Evolutionary conservation across 2,113 vertebrate genomes (phyloP), one percentile per base, ranked within the genome.

Genomic region (Calonectris borealis): DNA sequence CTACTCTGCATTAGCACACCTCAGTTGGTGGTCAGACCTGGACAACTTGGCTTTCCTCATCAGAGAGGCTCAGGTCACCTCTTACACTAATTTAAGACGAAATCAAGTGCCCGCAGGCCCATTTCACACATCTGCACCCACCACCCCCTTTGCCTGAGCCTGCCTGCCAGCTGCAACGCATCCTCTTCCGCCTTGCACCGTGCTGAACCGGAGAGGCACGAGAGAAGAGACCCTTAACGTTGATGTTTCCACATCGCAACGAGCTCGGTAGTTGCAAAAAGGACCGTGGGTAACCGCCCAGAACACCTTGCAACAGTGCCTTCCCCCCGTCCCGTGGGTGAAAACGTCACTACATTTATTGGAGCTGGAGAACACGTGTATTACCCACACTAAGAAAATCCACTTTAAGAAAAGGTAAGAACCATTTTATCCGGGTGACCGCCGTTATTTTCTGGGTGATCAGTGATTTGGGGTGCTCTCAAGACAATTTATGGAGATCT

Each of bases 281-380:
- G 38, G 36, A 24, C 22, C 6, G 2, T 0, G 8, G 27, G 44
- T 13, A 31, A 49, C 16, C 5, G 36, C 65, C 49, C 18, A 1
- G 21, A 7, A 3, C 44, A 16, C 40, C 40, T 49, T 11, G 25
- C 20, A 27, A 7, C 38, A 34, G 18, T 31, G 16, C 79, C 36
- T 52, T 85, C 62, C 11, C 46, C 46, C 5, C 42, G 26, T 24
- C 51, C 52, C 27, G 0, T 6, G 80, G 70, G 65, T 46, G 66
- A 65, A 34, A 46, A 6, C 71, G n/a, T 18, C 61, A 26, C 78
- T 16, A 57, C n/a, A 9, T 68, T 38, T 51, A 60, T 62, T 16
- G 12, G 58, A 69, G 48, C 40, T 3, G 4, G 51, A 73, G 36
- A 65, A 44, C 22, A 9, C 1, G 1, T 5, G 9, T 42, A 19